Evolutionary conservation across 2,888 invertebrate genomes (phyloP).

Genomic region (Eledone cirrhosa): DNA sequence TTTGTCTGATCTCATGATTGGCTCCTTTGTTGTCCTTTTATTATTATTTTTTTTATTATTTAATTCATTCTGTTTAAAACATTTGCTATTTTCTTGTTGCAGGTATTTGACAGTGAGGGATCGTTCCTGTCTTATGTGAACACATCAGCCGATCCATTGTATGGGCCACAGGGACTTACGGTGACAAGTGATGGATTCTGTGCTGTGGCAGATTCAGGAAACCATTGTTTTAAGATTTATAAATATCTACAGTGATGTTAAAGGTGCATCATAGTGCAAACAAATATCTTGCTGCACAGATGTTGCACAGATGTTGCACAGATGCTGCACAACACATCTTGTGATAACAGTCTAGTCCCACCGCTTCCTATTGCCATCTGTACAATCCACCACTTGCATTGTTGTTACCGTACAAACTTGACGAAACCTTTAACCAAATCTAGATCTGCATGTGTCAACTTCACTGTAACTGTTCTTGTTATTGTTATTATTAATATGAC

Average conservation of each 20-base stretch:
- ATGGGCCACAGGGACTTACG: constrained; percentile 70
- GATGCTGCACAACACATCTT: too few relatives aligned
- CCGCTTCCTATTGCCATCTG: neutral
- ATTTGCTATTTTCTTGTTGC: constrained; percentile 34
- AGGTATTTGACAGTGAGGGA: constrained; percentile 70
- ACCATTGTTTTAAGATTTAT: constrained; percentile 71
- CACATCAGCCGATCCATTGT: constrained; percentile 69
- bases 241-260: constrained; percentile 64
- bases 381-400: neutral
- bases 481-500: too few relatives aligned
- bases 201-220: constrained; percentile 71
- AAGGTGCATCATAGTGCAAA: neutral
- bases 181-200: constrained; percentile 68
- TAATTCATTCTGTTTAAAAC: too few relatives aligned
- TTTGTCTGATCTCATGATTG: too few relatives aligned
- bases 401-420: neutral
- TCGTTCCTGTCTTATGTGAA: constrained; percentile 70
- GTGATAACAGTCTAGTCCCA: neutral
- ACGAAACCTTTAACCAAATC: neutral
- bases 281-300: too few relatives aligned
- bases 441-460: too few relatives aligned
- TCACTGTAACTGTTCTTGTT: too few relatives aligned
- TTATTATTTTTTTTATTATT: neutral
- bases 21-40: constrained; percentile 12
- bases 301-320: too few relatives aligned